phyloP scores from a whole-genome alignment of 2,113 vertebrate genomes.

The Corythoichthys haematopterus region DNA sequence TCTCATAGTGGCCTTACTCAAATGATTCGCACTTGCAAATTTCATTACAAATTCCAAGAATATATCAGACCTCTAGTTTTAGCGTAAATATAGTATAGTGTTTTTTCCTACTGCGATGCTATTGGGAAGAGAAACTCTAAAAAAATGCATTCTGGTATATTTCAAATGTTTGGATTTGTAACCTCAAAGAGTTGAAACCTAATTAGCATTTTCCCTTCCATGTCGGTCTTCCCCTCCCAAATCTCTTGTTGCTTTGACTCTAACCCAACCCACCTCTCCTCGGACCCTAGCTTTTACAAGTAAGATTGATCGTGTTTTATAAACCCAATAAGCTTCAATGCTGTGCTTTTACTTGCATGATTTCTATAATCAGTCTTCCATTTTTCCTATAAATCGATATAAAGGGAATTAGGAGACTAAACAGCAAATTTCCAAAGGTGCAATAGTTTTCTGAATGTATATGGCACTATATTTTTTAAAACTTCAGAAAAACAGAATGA shows the following conservation, averaged over 20 bases:
- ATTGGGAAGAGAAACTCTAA: background rate
- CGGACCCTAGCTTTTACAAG: slow-evolving; percentile 90
- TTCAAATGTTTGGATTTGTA: background rate
- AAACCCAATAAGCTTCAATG: slow-evolving; percentile 42
- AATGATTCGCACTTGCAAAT: background rate
- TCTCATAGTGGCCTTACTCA: background rate
- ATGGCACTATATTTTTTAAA: slow-evolving; percentile 15
- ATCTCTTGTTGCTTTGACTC: slow-evolving; percentile 74
- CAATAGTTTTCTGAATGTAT: slow-evolving; percentile 25
- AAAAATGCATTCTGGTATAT: background rate
- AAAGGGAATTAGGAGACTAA: slow-evolving; percentile 15
- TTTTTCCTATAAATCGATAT: slow-evolving; percentile 41
- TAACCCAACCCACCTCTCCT: slow-evolving; percentile 74
- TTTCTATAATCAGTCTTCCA: slow-evolving; percentile 26
- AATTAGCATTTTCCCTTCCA: slow-evolving; percentile 75
- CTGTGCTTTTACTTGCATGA: slow-evolving; percentile 58
- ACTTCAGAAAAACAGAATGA: background rate
- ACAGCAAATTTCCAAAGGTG: background rate
- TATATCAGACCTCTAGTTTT: background rate
- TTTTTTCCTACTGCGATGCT: background rate
- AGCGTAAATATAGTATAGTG: background rate
- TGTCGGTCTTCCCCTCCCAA: slow-evolving; percentile 57
- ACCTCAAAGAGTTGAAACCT: slow-evolving; percentile 53
- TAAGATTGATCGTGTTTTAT: slow-evolving; percentile 74
- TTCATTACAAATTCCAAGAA: background rate